Evolutionary conservation across 2,888 invertebrate species (phyloP).

Genomic region (Agapostemon virescens): DNA sequence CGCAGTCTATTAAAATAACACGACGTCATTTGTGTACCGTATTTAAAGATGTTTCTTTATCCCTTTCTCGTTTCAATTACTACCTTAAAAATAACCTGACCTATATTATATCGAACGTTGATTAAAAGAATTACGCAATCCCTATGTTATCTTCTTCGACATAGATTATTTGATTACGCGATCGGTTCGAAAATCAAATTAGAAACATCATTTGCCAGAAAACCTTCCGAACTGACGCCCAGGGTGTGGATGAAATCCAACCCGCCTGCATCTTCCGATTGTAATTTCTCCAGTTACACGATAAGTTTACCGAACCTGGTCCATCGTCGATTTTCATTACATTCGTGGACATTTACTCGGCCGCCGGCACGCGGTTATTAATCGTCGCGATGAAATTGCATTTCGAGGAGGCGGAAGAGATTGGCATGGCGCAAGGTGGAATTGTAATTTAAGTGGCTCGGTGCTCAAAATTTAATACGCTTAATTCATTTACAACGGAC

Average conservation of each 20-base stretch:
- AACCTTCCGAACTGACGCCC: background rate
- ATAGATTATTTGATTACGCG: background rate
- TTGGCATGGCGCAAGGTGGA: background rate
- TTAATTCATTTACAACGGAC: background rate
- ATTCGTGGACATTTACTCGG: background rate
- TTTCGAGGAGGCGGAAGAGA: background rate
- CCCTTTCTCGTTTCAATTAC: background rate
- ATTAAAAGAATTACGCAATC: background rate
- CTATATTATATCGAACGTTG: background rate
- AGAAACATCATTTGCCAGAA: background rate
- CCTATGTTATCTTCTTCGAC: background rate
- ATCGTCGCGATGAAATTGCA: constrained; percentile 9
- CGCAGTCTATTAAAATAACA: no score
- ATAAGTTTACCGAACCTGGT: background rate
- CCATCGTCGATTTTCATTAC: background rate
- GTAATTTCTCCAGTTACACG: no score
- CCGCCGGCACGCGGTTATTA: background rate
- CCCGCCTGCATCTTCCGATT: background rate
- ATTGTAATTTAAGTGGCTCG: constrained; percentile 3
- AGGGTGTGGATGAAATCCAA: background rate
- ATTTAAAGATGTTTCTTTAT: background rate
- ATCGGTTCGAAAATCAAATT: background rate
- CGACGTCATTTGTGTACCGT: background rate
- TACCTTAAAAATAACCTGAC: background rate
- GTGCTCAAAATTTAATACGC: background rate